Evolutionary conservation across 2,113 vertebrate species (phyloP).

Genomic region (Mustela nigripes): DNA sequence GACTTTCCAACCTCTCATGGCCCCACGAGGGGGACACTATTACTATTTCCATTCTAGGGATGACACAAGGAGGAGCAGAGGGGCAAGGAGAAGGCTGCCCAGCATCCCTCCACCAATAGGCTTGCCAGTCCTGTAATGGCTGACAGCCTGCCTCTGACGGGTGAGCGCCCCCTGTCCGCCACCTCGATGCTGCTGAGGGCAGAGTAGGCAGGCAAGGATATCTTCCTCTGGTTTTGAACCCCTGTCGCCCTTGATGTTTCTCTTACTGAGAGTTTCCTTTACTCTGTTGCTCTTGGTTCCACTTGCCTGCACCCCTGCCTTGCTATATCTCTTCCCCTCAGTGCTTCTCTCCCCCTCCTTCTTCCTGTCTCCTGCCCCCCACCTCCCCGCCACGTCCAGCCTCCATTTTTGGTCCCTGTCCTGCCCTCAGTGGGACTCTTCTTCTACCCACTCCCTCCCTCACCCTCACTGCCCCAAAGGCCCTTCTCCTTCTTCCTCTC

Average conservation of each 20-base stretch:
- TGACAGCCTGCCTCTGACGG: background rate
- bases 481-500: background rate
- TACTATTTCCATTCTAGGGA: background rate
- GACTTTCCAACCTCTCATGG: background rate
- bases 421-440: background rate
- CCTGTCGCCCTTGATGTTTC: background rate
- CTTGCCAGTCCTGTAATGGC: background rate
- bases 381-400: background rate
- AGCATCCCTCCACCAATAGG: background rate
- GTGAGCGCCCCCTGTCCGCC: background rate
- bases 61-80: background rate
- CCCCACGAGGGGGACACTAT: background rate
- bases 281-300: background rate
- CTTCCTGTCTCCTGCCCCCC: background rate
- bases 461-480: background rate
- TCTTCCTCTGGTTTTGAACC: background rate
- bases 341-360: background rate
- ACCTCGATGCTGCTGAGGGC: background rate
- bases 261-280: background rate
- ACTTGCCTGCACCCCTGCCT: rapidly evolving
- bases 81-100: background rate
- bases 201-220: background rate
- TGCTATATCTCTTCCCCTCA: background rate
- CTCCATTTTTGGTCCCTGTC: background rate
- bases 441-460: background rate